These are phyloP conservation scores for Adrianichthys oophorus DNA, from an alignment of 2,797 vertebrate genomes.

Conservation along the genomic window DNA sequence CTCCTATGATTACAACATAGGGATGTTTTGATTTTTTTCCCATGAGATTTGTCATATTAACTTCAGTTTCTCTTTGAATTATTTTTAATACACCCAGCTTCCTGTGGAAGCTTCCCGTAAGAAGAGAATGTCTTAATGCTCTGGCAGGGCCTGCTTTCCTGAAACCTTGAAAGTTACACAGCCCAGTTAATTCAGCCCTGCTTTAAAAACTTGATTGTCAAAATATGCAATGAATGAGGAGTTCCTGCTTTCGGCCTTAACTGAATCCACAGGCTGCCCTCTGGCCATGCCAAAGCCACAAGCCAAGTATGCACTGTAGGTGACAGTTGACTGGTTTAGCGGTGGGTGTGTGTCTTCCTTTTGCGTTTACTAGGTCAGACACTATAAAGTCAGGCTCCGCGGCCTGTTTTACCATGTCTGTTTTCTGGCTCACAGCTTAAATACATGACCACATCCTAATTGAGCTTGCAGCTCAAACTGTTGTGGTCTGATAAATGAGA, in stretches of 20 bases:
- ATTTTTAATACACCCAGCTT: constrained; percentile 27
- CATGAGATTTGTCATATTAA: constrained; percentile 5
- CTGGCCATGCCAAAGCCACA: constrained; percentile 20
- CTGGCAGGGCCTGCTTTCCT: constrained; percentile 51
- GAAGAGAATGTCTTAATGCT: constrained; percentile 33
- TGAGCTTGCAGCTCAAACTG: constrained; percentile 53
- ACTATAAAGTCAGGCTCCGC: constrained; percentile 36
- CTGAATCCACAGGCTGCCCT: constrained; percentile 24
- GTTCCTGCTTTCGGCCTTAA: constrained; percentile 30
- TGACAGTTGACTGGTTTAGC: constrained; percentile 32
- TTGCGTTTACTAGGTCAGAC: constrained; percentile 36
- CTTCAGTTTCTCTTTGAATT: constrained; percentile 40
- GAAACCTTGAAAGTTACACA: constrained; percentile 49
- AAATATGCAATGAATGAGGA: background rate
- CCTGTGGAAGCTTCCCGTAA: constrained; percentile 31
- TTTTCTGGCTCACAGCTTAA: constrained; percentile 45
- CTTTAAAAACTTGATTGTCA: constrained; percentile 20
- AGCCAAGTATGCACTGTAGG: constrained; percentile 36
- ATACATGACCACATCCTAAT: constrained; percentile 53
- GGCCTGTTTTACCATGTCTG: constrained; percentile 32
- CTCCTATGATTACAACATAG: constrained; percentile 20
- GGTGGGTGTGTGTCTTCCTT: constrained; percentile 13
- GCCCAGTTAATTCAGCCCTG: constrained; percentile 23
- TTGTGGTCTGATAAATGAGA: constrained; percentile 67
- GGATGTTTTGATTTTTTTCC: constrained; percentile 29